A percentile compares a stretch with the other conserved stretches of the same genome.
Evolutionary conservation across 2,797 vertebrate genomes (phyloP).

Genomic region (Babyrousa celebensis): DNA sequence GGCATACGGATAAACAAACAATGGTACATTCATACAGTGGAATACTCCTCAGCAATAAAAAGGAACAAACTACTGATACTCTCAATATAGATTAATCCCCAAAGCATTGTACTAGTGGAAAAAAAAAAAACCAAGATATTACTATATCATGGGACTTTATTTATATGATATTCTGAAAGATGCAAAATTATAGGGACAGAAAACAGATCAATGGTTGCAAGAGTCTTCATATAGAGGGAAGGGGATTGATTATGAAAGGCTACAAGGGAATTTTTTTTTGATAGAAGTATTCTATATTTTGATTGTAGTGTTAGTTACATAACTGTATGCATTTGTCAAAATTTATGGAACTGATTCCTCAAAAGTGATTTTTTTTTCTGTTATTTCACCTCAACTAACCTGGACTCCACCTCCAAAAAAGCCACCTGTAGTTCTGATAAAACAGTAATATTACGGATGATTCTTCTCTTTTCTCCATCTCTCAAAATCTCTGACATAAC

Average conservation of each 20-base stretch:
- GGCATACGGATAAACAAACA: neutral
- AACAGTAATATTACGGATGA: neutral
- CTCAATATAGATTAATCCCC: neutral
- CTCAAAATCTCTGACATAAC: constrained; percentile 30
- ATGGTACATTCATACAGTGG: neutral
- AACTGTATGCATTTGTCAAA: constrained; percentile 7
- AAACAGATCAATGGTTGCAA: neutral
- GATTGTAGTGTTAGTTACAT: neutral
- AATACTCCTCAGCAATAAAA: neutral
- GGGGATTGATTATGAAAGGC: neutral
- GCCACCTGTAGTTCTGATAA: neutral
- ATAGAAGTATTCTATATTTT: neutral
- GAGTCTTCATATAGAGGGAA: neutral
- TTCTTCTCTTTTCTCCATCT: constrained; percentile 35
- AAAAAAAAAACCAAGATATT: neutral
- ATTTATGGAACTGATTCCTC: neutral
- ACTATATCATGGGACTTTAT: neutral
- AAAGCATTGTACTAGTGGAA: neutral
- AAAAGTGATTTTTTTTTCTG: neutral
- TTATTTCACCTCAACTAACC: constrained; percentile 34
- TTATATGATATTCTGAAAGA: constrained; percentile 3
- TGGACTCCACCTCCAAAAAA: neutral
- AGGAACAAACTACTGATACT: neutral
- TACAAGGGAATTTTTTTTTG: neutral
- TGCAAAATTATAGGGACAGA: neutral